Percentiles rank a stretch among this genome's conserved stretches.
Conservation (phyloP, 2,888 invertebrate species). For the Cosmorhoe ocellata region DNA sequence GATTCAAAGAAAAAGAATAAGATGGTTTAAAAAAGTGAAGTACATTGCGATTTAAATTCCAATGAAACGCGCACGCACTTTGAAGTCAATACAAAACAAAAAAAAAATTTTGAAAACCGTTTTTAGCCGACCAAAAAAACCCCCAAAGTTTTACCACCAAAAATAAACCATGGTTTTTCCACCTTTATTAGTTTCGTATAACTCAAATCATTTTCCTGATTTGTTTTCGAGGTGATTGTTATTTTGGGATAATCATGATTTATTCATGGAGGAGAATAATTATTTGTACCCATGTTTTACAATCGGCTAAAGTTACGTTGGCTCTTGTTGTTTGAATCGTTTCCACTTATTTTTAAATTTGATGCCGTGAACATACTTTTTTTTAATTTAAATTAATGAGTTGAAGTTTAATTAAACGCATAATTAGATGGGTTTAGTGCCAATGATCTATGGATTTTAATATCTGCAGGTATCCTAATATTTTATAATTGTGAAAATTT, state of each 20-base stretch:
- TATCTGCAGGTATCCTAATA: no score
- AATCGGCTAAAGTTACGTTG: conserved; percentile 12
- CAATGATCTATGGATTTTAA: no score
- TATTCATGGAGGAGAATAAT: conserved; percentile 20
- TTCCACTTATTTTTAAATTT: background rate
- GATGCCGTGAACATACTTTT: background rate
- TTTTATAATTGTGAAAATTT: no score
- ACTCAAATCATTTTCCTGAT: conserved; percentile 25
- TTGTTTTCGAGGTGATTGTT: conserved; percentile 28
- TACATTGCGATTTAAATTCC: no score
- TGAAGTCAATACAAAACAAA: no score
- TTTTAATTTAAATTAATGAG: no score
- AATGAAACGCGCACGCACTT: no score
- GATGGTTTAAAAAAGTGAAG: no score
- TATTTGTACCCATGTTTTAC: conserved; percentile 19
- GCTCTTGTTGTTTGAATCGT: conserved; percentile 7
- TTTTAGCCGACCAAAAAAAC: background rate
- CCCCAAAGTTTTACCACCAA: conserved; percentile 9
- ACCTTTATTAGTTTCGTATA: conserved; percentile 27
- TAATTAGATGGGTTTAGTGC: no score
- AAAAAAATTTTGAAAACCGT: background rate
- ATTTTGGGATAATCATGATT: conserved; percentile 29
- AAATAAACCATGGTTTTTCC: conserved; percentile 25
- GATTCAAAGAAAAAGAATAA: no score
- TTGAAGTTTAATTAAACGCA: no score